Evolutionary conservation across 2,797 vertebrate genomes (phyloP).

Genomic region (Tolypeutes matacus): DNA sequence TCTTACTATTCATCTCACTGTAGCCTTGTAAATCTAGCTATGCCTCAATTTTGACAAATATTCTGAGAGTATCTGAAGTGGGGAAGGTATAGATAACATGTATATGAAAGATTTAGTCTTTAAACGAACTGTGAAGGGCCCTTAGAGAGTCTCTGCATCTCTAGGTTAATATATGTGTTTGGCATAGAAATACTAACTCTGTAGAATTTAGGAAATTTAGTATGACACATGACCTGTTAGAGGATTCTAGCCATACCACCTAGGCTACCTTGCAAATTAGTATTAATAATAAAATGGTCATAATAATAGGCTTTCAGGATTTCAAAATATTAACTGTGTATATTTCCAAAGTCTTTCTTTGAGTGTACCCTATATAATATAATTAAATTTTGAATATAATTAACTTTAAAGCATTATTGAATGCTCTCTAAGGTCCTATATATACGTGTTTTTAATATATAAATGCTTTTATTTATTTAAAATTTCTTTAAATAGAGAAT

Average conservation of each 20-base stretch:
- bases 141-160: neutral
- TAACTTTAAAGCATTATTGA: slow-evolving; percentile 25
- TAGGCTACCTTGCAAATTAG: slow-evolving; percentile 25
- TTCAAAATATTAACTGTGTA: slow-evolving; percentile 22
- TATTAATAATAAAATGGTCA: neutral
- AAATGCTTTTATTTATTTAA: too few relatives aligned
- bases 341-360: slow-evolving; percentile 25
- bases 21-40: neutral
- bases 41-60: slow-evolving; percentile 1
- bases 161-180: neutral
- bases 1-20: neutral
- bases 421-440: neutral
- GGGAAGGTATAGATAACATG: neutral
- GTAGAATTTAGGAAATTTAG: slow-evolving; percentile 24
- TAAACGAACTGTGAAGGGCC: neutral
- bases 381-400: neutral
- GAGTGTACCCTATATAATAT: neutral
- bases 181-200: neutral
- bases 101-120: slow-evolving; percentile 25
- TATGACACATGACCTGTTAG: neutral
- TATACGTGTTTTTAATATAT: neutral
- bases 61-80: slow-evolving; percentile 29
- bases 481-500: too few relatives aligned
- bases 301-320: slow-evolving; percentile 30
- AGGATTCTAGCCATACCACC: neutral